Base-by-base conservation (phyloP, 1,140 invertebrate species). In the Drosophila nasuta region DNA sequence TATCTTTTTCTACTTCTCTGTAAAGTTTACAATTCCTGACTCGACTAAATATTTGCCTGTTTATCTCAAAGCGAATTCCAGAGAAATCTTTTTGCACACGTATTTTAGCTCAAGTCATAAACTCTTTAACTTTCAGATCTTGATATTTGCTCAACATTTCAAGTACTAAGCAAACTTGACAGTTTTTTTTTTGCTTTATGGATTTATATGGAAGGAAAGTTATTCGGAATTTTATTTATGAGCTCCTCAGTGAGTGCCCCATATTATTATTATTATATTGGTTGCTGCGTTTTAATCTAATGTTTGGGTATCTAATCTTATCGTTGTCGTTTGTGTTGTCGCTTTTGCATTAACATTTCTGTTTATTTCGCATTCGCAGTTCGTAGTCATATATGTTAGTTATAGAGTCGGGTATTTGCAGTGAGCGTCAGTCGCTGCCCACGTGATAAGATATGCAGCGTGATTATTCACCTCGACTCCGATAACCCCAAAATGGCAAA, bases 231-330 rank as follows among this genome's bases (percentile, higher is more conserved):
- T 33, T 28, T 49, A 33, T 33, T 33, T 38, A 38, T 38, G 35
- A 8, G 45, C 13, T 48, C 15, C 20, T 25, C 20, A 25, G 20
- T 1, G 45, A 48, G 8, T 51, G 45, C 35, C 35, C 7, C 17
- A n/a, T 25, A 13, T 13, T 7, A 33, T 28, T 45, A 56, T 66
- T 66, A 57, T 15, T 33, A 49, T 38, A 38, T 38, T 38, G 35
- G 35, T 7, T 38, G 7, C 13, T 52, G 10, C 13, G 17, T 45
- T 25, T 10, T 43, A 38, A 57, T 60, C 57, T 56, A 46, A 56
- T 56, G 63, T 65, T 65, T 51, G 58, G 15, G 11, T 63, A 65
- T 75, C 68, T 76, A 65, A 76, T 76, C 74, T 76, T 76, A 76
- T 76, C 73, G 35, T 33, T 25, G 20, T 25, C 3, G 20, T 8